Base-by-base conservation (phyloP, 2,888 invertebrate species). In the Pterostichus niger region DNA sequence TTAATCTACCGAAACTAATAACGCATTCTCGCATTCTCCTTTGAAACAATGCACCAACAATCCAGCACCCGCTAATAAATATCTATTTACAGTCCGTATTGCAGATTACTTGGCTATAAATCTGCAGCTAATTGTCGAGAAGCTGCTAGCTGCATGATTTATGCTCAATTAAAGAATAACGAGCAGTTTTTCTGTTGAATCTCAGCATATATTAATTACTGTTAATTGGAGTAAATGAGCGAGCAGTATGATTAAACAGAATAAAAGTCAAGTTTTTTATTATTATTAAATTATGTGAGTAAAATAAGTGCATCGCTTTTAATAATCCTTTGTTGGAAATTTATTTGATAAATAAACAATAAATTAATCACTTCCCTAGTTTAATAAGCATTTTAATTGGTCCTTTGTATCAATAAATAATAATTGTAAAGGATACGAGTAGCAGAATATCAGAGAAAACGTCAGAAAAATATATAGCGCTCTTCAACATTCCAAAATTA, bases 21-120 rank as follows among this genome's bases (percentile, higher is more conserved):
- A 71, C 68, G 44, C 68, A 71, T 44, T 71, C 68, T 71, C 68
- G 40, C 68, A 71, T 71, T 71, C 68, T 71, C 44, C 68, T 71
- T 40, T 17, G 13, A 44, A 71, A 71, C 68, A 71, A 71, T 44
- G 44, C 68, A 56, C 6, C n/a, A 52, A 52, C 52, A 52, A 52
- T 52, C n/a, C n/a, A 52, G n/a, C 44, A 9, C 13, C 40, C 68
- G 13, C 68, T 71, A 40, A 71, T 71, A 71, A 71, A 71, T 71
- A 71, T 71, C 68, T 71, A 71, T 71, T 71, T 71, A 46, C 68
- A 71, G 15, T 71, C 44, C 17, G 44, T 71, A 44, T 44, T 71
- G 68, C 44, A 71, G 68, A 71, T 71, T 71, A 71, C 68, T 40
- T 11, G 10, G 44, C 44, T 17, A 71, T 71, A 71, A 71, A 71